Conservation (phyloP, 2,797 vertebrate species). For the Diglossa cyanea region DNA sequence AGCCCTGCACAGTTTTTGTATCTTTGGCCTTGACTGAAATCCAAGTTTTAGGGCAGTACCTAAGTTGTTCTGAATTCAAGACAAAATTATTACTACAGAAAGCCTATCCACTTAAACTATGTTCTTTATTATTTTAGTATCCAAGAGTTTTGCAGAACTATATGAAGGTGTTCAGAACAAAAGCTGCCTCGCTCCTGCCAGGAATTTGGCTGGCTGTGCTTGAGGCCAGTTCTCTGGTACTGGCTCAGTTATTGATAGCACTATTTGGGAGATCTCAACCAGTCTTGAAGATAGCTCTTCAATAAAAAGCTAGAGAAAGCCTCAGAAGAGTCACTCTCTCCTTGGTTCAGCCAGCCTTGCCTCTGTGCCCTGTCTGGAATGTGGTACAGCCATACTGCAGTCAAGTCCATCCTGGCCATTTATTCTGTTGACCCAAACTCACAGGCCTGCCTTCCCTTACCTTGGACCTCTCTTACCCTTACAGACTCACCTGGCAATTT, state of each 20-base stretch:
- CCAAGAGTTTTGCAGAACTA: not conserved
- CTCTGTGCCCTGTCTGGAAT: not conserved
- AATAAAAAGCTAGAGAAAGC: not conserved
- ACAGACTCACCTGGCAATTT: not conserved
- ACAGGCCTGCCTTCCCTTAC: not conserved
- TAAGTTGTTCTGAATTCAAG: not conserved
- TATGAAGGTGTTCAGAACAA: not conserved
- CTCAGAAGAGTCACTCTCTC: not conserved
- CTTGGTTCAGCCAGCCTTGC: not conserved
- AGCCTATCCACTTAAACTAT: not conserved
- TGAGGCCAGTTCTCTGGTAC: accelerated
- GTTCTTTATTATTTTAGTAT: not conserved
- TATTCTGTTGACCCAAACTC: not conserved
- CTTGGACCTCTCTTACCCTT: not conserved
- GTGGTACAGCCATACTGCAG: not conserved
- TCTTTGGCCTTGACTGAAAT: not conserved
- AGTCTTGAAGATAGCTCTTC: not conserved
- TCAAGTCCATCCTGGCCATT: not conserved
- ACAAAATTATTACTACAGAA: not conserved
- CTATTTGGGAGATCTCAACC: not conserved
- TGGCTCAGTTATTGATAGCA: not conserved
- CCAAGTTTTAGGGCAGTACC: not conserved
- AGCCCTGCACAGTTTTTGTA: not conserved
- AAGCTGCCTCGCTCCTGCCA: accelerated
- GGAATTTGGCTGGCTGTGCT: not conserved